These are phyloP conservation scores for Trichomycterus rosablanca DNA, from an alignment of 2,113 vertebrate genomes.

Conservation along the genomic window DNA sequence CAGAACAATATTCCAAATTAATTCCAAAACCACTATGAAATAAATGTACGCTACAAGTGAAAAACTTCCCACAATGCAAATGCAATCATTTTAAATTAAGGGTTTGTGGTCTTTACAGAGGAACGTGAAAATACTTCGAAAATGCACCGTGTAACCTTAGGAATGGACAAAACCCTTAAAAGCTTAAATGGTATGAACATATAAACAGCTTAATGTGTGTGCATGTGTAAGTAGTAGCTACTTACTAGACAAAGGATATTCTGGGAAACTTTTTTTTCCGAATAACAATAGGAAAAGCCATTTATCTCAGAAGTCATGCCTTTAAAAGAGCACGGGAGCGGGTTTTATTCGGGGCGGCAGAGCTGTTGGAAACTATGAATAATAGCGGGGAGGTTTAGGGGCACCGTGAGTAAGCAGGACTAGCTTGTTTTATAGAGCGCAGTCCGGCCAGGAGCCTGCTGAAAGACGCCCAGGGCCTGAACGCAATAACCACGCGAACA, in stretches of 20 bases:
- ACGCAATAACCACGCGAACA: slow-evolving; percentile 28
- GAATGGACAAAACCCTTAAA: too few species aligned
- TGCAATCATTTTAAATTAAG: too few species aligned
- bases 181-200: too few species aligned
- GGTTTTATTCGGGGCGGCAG: slow-evolving; percentile 13
- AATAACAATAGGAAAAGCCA: slow-evolving; percentile 26
- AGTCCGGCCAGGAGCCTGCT: slow-evolving; percentile 38
- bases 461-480: slow-evolving; percentile 35
- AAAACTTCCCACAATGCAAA: too few species aligned
- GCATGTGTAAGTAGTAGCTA: slow-evolving; percentile 9
- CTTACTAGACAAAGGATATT: background rate
- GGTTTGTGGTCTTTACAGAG: too few species aligned
- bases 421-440: slow-evolving; percentile 39
- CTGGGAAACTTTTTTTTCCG: slow-evolving; percentile 16
- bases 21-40: too few species aligned
- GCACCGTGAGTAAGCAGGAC: slow-evolving; percentile 27
- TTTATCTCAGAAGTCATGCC: slow-evolving; percentile 39
- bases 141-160: too few species aligned
- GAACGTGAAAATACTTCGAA: too few species aligned
- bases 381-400: slow-evolving; percentile 31
- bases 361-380: slow-evolving; percentile 50
- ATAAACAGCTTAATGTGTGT: too few species aligned
- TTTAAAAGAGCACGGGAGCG: slow-evolving; percentile 25
- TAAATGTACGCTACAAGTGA: too few species aligned
- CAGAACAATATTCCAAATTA: too few species aligned